Evolutionary conservation across 2,113 vertebrate species (phyloP).

Genomic region (Macrotis lagotis): DNA sequence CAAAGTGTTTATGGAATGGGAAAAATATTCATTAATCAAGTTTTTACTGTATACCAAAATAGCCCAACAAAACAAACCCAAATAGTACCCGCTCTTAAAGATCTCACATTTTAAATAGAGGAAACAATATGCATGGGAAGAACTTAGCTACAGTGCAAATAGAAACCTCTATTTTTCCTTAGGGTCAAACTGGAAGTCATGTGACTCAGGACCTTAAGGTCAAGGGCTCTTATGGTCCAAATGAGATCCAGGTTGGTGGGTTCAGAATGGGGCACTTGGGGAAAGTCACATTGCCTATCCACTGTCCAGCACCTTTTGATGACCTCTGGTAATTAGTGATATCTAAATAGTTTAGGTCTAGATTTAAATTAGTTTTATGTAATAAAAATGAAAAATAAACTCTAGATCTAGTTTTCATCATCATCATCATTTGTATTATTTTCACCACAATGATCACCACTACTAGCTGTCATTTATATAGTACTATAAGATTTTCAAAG

Average conservation of each 20-base stretch:
- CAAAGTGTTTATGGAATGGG: neutral
- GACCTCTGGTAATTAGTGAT: neutral
- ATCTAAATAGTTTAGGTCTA: neutral
- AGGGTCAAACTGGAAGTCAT: neutral
- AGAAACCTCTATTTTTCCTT: neutral
- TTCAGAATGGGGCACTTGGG: neutral
- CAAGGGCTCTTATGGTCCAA: neutral
- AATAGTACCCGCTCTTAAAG: too few relatives aligned
- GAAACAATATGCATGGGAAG: neutral
- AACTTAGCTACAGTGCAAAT: neutral
- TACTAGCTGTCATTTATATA: neutral
- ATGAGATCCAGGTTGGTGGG: neutral
- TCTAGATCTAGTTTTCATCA: neutral
- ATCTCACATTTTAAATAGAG: neutral
- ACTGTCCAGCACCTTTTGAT: neutral
- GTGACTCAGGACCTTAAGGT: neutral
- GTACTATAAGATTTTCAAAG: neutral
- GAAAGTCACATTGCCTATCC: neutral
- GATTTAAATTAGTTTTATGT: neutral
- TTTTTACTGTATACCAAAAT: neutral
- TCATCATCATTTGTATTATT: neutral
- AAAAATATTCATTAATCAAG: neutral
- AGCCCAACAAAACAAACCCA: neutral
- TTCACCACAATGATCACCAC: neutral
- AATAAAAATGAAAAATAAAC: neutral